Conservation (phyloP, 2,797 vertebrate genomes). For the Allobates femoralis region DNA sequence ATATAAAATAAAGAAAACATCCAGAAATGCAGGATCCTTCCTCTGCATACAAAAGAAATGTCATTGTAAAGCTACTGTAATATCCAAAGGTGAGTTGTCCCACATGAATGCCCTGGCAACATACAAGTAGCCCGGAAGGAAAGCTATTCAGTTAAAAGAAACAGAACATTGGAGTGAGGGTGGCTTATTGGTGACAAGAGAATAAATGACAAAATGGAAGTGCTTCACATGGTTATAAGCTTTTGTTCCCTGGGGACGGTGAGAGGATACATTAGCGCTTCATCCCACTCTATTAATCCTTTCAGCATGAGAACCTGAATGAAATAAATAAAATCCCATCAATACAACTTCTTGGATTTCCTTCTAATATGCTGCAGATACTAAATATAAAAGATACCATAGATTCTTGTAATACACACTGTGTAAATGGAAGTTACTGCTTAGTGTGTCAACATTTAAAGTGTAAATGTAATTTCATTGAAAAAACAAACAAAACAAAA, state of each 20-base stretch:
- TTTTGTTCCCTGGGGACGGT: slow-evolving; percentile 46
- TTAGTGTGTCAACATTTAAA: too few species aligned
- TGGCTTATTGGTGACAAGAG: slow-evolving; percentile 45
- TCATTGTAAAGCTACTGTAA: not conserved
- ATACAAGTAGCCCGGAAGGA: not conserved
- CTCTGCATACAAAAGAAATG: not conserved
- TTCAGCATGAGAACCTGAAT: slow-evolving; percentile 51
- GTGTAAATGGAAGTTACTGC: not conserved
- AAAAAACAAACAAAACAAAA: too few species aligned
- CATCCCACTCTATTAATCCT: slow-evolving; percentile 49
- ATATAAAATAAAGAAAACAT: not conserved
- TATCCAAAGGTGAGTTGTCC: not conserved
- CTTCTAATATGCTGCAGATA: slow-evolving; percentile 5
- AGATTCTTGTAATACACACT: not conserved
- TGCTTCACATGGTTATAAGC: slow-evolving; percentile 42
- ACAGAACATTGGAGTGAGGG: slow-evolving; percentile 15
- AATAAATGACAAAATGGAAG: slow-evolving; percentile 50
- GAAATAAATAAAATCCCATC: slow-evolving; percentile 27
- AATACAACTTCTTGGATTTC: slow-evolving; percentile 26
- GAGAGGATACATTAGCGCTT: slow-evolving; percentile 43
- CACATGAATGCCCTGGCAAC: not conserved
- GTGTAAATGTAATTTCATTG: too few species aligned
- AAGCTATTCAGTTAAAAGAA: slow-evolving; percentile 10
- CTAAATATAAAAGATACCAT: not conserved
- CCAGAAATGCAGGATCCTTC: not conserved